A percentile compares a stretch with the other conserved stretches of the same genome.
phyloP scores from a whole-genome alignment of 2,797 vertebrate genomes.

The Eulemur albifrons region DNA sequence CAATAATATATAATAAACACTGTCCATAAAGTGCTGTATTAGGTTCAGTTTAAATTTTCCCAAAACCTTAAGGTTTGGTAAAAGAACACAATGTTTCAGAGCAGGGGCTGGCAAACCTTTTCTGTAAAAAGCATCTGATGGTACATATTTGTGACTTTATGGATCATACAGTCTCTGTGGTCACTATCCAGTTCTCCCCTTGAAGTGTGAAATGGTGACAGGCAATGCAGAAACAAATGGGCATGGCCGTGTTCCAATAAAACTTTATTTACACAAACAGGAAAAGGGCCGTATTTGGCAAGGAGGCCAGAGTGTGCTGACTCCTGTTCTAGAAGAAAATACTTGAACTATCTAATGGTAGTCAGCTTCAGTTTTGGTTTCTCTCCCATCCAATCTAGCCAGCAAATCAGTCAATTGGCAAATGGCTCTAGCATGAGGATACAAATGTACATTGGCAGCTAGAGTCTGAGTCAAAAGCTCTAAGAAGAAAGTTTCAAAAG shows the following conservation, averaged over 20 bases:
- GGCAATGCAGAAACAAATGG: background rate
- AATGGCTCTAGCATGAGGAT: background rate
- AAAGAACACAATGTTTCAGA: background rate
- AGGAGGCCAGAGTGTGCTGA: background rate
- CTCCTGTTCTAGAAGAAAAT: background rate
- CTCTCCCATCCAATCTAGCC: background rate
- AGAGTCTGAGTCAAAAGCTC: background rate
- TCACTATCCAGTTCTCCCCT: background rate
- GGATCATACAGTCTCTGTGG: background rate
- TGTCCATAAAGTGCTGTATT: background rate
- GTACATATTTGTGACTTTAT: background rate
- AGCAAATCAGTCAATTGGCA: background rate
- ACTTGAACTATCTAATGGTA: background rate
- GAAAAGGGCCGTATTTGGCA: background rate
- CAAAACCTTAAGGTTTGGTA: background rate
- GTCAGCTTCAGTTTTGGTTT: background rate
- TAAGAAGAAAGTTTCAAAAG: conserved; percentile 46
- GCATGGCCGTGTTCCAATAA: background rate
- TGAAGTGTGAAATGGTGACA: background rate
- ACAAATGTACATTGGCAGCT: background rate
- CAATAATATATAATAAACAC: background rate
- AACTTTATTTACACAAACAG: conserved; percentile 43
- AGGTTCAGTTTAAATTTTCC: background rate
- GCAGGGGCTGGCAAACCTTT: background rate
- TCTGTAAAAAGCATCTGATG: background rate